These are phyloP conservation scores for Pristionchus maxplancki DNA, from an alignment of 2,888 invertebrate species.

Conservation along the genomic window DNA sequence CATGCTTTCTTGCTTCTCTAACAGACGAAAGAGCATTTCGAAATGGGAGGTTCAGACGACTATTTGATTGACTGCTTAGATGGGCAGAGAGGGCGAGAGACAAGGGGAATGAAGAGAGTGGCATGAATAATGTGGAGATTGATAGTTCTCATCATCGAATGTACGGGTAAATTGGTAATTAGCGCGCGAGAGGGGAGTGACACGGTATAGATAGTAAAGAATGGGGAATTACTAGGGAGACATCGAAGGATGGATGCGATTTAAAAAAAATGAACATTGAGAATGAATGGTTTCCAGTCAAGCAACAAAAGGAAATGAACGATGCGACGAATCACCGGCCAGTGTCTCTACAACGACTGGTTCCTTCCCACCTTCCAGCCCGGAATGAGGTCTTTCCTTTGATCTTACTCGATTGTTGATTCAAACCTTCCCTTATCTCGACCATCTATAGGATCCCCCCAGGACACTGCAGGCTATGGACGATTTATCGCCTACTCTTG, in stretches of 20 bases:
- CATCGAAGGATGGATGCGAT: too few species aligned
- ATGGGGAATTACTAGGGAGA: too few species aligned
- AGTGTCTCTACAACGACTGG: not conserved
- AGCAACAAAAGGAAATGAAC: too few species aligned
- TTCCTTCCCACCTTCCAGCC: not conserved
- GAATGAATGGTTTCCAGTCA: too few species aligned
- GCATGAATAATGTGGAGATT: not conserved
- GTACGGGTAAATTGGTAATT: slow-evolving; percentile 21
- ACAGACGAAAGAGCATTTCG: too few species aligned
- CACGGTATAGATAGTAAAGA: not conserved
- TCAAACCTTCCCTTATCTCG: not conserved
- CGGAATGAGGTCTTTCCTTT: not conserved
- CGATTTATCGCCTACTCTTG: not conserved
- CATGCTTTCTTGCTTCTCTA: not conserved
- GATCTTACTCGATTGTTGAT: slow-evolving; percentile 17
- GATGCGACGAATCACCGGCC: not conserved
- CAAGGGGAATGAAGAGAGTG: not conserved
- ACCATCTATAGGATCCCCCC: slow-evolving; percentile 31
- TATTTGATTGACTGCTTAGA: too few species aligned
- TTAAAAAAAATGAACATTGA: too few species aligned
- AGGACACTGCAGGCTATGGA: not conserved
- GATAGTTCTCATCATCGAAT: not conserved
- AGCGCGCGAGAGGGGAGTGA: not conserved
- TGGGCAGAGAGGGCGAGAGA: not conserved
- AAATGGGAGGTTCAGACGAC: too few species aligned